Conservation (phyloP, 2,113 vertebrate genomes). For the Bothrops jararaca region DNA sequence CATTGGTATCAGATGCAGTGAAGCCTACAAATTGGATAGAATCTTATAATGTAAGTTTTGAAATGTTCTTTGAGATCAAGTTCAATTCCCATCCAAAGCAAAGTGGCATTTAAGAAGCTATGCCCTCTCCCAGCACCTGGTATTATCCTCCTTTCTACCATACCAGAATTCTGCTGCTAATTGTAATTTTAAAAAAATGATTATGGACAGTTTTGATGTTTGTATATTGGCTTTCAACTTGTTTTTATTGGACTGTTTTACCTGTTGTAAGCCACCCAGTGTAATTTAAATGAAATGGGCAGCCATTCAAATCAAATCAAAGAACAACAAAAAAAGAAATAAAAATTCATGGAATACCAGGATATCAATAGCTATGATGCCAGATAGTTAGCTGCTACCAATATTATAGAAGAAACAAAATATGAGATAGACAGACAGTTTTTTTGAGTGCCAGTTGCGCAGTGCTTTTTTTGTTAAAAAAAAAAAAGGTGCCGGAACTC, state of each 20-base stretch:
- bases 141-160: not conserved
- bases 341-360: not conserved
- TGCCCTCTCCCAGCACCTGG: not conserved
- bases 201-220: not conserved
- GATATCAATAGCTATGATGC: too few species aligned
- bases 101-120: not conserved
- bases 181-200: not conserved
- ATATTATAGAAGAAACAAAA: too few species aligned
- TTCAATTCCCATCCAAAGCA: not conserved
- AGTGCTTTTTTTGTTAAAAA: too few species aligned
- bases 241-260: not conserved
- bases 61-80: not conserved
- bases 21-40: not conserved
- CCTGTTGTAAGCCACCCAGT: not conserved
- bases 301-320: not conserved
- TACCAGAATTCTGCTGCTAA: not conserved
- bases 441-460: not conserved
- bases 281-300: not conserved
- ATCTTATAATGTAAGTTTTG: not conserved
- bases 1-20: not conserved
- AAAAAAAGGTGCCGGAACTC: too few species aligned
- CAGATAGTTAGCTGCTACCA: too few species aligned
- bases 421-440: too few species aligned
- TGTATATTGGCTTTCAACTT: not conserved
- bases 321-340: not conserved